Evolutionary conservation across 1,140 invertebrate genomes (phyloP).

Genomic region (Saccostrea glomerata): DNA sequence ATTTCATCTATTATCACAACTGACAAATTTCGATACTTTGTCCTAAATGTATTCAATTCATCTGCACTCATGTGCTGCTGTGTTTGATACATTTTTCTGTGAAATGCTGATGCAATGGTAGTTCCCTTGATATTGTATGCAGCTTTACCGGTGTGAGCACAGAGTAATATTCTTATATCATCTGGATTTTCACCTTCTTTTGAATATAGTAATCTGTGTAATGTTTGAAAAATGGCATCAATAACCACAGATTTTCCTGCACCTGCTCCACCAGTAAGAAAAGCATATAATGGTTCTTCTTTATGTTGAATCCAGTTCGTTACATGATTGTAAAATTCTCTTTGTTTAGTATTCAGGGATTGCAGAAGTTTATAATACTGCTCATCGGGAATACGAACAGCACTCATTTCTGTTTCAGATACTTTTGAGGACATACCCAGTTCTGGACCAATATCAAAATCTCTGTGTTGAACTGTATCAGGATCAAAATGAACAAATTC

Average conservation of each 20-base stretch:
- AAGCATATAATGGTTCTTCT: constrained; percentile 49
- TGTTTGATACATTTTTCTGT: too few species aligned
- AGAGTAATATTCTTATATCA: constrained; percentile 49
- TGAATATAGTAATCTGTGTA: constrained; percentile 42
- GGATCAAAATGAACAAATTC: constrained; percentile 49
- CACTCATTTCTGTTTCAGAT: constrained; percentile 38
- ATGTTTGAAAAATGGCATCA: constrained; percentile 49
- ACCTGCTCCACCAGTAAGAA: constrained; percentile 58
- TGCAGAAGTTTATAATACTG: constrained; percentile 44
- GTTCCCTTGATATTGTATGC: too few species aligned
- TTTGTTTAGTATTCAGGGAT: constrained; percentile 48
- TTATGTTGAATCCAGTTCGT: constrained; percentile 34
- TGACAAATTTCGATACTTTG: constrained; percentile 46
- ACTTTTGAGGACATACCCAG: constrained; percentile 38
- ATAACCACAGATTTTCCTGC: constrained; percentile 56
- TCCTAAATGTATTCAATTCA: constrained; percentile 49
- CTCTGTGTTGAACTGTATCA: constrained; percentile 44
- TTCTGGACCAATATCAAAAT: constrained; percentile 44
- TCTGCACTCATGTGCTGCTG: too few species aligned
- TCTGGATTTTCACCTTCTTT: constrained; percentile 54
- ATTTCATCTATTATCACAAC: too few species aligned
- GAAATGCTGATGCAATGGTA: too few species aligned
- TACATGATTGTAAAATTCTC: constrained; percentile 54
- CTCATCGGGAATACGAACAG: constrained; percentile 39
- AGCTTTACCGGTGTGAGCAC: constrained; percentile 59